phyloP scores from a whole-genome alignment of 2,888 invertebrate genomes.

The Amphimallon solstitiale region DNA sequence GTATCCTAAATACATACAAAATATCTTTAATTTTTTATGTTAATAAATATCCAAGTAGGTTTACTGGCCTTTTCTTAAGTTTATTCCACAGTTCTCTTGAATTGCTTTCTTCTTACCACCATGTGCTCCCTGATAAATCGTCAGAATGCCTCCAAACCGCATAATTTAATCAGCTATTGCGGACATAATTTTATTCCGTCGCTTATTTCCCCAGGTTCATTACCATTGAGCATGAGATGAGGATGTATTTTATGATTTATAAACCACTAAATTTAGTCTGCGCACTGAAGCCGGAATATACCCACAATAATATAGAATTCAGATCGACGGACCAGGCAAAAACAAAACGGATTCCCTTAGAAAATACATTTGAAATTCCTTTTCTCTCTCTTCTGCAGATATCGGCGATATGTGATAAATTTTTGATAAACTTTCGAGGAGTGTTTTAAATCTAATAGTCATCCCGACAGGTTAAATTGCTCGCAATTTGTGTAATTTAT shows the following conservation, averaged over 20 bases:
- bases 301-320: slow-evolving; percentile 22
- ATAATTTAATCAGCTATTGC: slow-evolving; percentile 35
- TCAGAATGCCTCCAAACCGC: slow-evolving; percentile 16
- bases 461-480: too few species aligned
- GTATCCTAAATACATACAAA: slow-evolving; percentile 7
- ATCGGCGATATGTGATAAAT: too few species aligned
- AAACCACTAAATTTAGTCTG: slow-evolving; percentile 33
- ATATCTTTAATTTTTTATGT: slow-evolving; percentile 11
- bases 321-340: neutral
- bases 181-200: slow-evolving; percentile 1
- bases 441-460: too few species aligned
- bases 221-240: slow-evolving; percentile 39
- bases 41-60: slow-evolving; percentile 26
- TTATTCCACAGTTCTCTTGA: neutral
- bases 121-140: slow-evolving; percentile 14
- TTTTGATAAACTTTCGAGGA: too few species aligned
- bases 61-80: neutral
- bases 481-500: too few species aligned
- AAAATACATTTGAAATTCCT: neutral
- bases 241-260: slow-evolving; percentile 40
- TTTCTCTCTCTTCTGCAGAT: neutral
- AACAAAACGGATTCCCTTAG: neutral
- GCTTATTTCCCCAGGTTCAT: slow-evolving; percentile 39
- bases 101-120: neutral
- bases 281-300: neutral